Percentiles rank a stretch among this genome's conserved stretches.
Conservation (phyloP, 2,888 invertebrate species). For the Deilephila elpenor region DNA sequence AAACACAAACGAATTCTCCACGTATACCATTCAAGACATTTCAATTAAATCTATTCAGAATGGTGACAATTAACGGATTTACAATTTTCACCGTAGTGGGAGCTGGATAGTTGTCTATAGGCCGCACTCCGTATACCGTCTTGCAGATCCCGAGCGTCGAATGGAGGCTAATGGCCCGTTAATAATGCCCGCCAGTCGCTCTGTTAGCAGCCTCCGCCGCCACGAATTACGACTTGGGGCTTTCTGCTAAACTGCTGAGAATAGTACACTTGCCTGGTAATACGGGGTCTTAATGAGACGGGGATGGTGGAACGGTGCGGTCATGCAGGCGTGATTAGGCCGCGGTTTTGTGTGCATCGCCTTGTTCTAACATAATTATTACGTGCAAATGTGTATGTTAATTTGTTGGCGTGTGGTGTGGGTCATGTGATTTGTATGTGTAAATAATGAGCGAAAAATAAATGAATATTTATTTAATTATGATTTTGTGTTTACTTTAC, state of each 20-base stretch:
- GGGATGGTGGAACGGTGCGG: slow-evolving; percentile 49
- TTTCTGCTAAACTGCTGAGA: slow-evolving; percentile 70
- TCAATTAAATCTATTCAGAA: slow-evolving; percentile 33
- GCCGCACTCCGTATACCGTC: slow-evolving; percentile 40
- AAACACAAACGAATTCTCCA: background rate
- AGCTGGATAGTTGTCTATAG: slow-evolving; percentile 42
- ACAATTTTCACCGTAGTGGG: slow-evolving; percentile 42
- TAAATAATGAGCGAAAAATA: too few relatives aligned
- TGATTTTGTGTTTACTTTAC: too few relatives aligned
- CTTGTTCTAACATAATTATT: slow-evolving; percentile 23
- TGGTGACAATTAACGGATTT: slow-evolving; percentile 51
- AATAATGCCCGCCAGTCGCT: slow-evolving; percentile 74
- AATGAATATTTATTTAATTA: too few relatives aligned
- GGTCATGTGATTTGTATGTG: background rate
- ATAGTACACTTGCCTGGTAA: slow-evolving; percentile 58
- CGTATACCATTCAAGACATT: background rate
- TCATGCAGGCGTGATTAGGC: slow-evolving; percentile 58
- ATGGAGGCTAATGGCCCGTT: slow-evolving; percentile 77
- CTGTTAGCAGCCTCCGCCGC: slow-evolving; percentile 68
- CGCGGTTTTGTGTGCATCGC: slow-evolving; percentile 34
- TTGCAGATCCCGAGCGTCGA: slow-evolving; percentile 63
- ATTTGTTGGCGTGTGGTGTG: background rate
- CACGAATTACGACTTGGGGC: slow-evolving; percentile 71
- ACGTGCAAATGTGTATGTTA: slow-evolving; percentile 13
- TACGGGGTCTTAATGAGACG: slow-evolving; percentile 61